Base-by-base conservation (phyloP, 2,797 vertebrate genomes). In the Macroramphosus scolopax region DNA sequence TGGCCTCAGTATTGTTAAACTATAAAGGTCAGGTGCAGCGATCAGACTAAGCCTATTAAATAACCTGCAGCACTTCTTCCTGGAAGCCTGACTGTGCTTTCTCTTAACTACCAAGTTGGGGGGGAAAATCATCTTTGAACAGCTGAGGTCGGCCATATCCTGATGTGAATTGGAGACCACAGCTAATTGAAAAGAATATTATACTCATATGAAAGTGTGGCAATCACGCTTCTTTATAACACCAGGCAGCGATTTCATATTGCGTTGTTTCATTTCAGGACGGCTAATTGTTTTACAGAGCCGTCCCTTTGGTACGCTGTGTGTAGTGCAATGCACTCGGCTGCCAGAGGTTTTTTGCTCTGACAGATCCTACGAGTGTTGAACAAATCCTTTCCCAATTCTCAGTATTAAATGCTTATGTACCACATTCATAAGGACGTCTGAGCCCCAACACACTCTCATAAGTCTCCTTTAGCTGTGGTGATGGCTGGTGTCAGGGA, bases 11-110 rank as follows among this genome's bases (percentile, higher is more conserved):
- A 71, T 92, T 92, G 92, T 94, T 92, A 92, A 92, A 93, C 91
- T 91, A 92, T 15, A 94, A 95, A 92, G 91, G 91, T 89, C 87
- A 91, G 85, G 90, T 91, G 91, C 88, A 89, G 89, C 89, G 87
- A 90, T 91, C 88, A 89, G 84, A 85, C 91, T 91, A 88, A 93
- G 89, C 89, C 92, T 92, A 88, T 85, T 87, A 83, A 83, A 84
- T 77, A 72, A 65, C 53, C 61, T 13, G 41, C 65, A 49, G 70
- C 47, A 60, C 75, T 63, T 65, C 77, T 81, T 84, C 80, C 75
- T 72, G 78, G 77, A 86, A 82, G 82, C 80, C 80, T 82, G 81
- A 80, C 82, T 69, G 63, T 72, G 78, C 82, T 77, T 80, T 85
- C 82, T 74, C 72, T 74, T 82, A 81, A 82, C 77, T 83, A 80